Evolutionary conservation across 1,140 invertebrate genomes (phyloP).

Genomic region (Bombus turneri): DNA sequence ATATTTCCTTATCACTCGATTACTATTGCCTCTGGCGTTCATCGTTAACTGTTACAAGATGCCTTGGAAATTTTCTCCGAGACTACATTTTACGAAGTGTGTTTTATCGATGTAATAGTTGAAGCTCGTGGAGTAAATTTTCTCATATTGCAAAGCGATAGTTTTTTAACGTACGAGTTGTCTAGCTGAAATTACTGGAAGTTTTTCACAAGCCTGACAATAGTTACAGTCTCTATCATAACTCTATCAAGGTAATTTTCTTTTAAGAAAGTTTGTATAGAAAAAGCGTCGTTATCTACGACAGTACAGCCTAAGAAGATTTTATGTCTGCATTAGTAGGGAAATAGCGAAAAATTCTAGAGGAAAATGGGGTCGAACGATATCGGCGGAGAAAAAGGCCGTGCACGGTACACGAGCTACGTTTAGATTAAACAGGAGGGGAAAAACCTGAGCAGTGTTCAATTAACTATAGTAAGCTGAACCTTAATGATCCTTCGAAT

Average conservation of each 20-base stretch:
- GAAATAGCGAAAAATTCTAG: not conserved
- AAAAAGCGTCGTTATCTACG: not conserved
- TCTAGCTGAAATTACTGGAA: not conserved
- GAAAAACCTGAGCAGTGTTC: slow-evolving; percentile 14
- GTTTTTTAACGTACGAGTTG: not conserved
- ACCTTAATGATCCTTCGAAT: slow-evolving; percentile 35
- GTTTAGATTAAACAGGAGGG: slow-evolving; percentile 10
- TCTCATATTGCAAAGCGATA: not conserved
- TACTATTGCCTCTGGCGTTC: not conserved
- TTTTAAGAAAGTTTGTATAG: not conserved
- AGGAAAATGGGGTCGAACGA: too few relatives aligned
- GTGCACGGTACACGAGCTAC: not conserved
- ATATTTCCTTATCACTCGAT: not conserved
- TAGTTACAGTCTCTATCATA: not conserved
- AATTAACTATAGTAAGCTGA: slow-evolving; percentile 31
- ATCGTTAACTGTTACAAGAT: not conserved
- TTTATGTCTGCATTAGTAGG: not conserved
- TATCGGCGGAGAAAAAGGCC: not conserved
- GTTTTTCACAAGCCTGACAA: not conserved
- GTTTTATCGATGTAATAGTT: not conserved
- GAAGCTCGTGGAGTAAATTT: not conserved
- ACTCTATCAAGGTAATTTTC: not conserved
- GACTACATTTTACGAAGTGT: not conserved
- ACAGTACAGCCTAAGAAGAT: not conserved
- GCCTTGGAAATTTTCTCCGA: not conserved